Percentiles rank a stretch among this genome's conserved stretches.
These are phyloP conservation scores for Penaeus vannamei DNA, from an alignment of 1,140 invertebrate genomes.

Conservation along the genomic window DNA sequence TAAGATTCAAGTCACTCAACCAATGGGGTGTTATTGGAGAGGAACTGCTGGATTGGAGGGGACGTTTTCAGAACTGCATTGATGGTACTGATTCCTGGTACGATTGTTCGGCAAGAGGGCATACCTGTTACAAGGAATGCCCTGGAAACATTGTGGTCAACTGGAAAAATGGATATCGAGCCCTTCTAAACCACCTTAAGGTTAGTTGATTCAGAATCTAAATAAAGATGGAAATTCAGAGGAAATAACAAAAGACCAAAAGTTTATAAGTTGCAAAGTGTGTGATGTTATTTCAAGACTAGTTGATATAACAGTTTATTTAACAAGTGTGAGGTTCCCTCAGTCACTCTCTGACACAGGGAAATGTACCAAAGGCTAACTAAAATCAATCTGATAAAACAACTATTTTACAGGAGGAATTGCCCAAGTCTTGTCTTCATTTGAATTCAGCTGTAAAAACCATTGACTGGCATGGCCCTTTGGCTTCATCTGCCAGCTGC, in stretches of 20 bases:
- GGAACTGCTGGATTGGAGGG: constrained; percentile 73
- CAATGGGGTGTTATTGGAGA: constrained; percentile 48
- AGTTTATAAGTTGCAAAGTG: background rate
- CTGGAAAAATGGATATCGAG: constrained; percentile 74
- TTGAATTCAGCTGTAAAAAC: constrained; percentile 27
- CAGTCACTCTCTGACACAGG: too few relatives aligned
- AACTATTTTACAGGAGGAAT: constrained; percentile 25
- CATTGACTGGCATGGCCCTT: constrained; percentile 26
- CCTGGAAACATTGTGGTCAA: constrained; percentile 75
- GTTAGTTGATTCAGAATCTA: background rate
- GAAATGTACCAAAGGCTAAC: too few relatives aligned
- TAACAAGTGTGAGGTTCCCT: too few relatives aligned
- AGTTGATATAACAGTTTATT: too few relatives aligned
- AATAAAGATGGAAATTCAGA: background rate
- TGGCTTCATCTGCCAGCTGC: constrained; percentile 16
- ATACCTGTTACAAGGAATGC: constrained; percentile 76
- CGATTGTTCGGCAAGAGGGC: constrained; percentile 76
- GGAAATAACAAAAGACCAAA: background rate
- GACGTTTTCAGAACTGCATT: constrained; percentile 75
- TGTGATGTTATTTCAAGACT: too few relatives aligned
- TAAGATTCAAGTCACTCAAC: constrained; percentile 51
- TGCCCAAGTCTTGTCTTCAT: constrained; percentile 21
- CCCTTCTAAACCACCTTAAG: constrained; percentile 36
- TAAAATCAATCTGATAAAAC: too few relatives aligned
- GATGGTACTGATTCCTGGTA: constrained; percentile 77